A percentile compares a stretch with the other conserved stretches of the same genome.
Evolutionary conservation across 2,113 vertebrate species (phyloP).

Genomic region (Microtus pennsylvanicus): DNA sequence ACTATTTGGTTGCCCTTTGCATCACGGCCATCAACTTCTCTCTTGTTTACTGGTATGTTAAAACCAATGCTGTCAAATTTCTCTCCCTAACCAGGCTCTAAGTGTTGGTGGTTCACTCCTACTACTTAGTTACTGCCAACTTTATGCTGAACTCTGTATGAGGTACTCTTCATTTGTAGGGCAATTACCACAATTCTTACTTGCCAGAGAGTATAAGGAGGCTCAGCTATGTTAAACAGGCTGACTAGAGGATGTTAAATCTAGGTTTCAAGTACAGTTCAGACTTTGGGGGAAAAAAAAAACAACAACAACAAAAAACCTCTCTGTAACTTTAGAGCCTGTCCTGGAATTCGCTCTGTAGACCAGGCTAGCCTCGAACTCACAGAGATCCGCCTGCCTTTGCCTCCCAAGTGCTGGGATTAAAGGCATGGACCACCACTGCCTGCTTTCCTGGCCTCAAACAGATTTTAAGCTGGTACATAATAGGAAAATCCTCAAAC

Average conservation of each 20-base stretch:
- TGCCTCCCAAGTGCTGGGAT: no score
- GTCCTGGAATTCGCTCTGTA: no score
- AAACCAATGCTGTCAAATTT: not conserved
- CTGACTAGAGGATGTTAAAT: not conserved
- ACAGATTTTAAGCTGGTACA: not conserved
- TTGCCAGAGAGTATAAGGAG: fast-evolving
- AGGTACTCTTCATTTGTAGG: not conserved
- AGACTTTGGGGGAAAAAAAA: no score
- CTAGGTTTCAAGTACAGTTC: not conserved
- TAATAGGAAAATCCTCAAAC: not conserved
- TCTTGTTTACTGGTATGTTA: slow-evolving; percentile 89
- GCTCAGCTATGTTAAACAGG: not conserved
- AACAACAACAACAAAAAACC: no score
- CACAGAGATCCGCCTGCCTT: no score
- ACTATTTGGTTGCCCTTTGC: slow-evolving; percentile 88
- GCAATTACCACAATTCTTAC: not conserved
- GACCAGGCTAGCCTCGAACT: no score
- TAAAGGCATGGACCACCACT: no score
- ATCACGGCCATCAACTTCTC: slow-evolving; percentile 84
- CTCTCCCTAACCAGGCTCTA: not conserved
- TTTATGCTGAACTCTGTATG: not conserved
- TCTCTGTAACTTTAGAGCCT: no score
- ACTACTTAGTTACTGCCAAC: not conserved
- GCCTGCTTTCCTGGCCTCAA: not conserved
- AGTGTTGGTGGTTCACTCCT: not conserved